A percentile compares a stretch with the other conserved stretches of the same genome.
Evolutionary conservation across 2,888 invertebrate species (phyloP).

Genomic region (Elgonia sp.): DNA sequence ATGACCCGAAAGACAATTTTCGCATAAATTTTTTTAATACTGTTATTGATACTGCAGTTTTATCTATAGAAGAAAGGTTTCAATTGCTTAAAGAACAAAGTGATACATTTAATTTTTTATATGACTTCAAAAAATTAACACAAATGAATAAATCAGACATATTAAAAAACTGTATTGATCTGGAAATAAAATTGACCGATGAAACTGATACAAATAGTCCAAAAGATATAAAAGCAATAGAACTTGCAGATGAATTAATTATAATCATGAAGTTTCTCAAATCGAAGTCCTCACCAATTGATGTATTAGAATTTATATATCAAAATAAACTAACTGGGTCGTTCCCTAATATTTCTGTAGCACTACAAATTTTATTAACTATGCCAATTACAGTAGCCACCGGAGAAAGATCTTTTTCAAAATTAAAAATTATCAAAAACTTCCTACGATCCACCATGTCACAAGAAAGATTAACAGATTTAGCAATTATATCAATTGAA

Average conservation of each 20-base stretch:
- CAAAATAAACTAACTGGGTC: no score
- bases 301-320: no score
- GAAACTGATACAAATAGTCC: neutral
- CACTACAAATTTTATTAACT: no score
- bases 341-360: no score
- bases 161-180: neutral
- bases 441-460: no score
- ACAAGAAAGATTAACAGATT: no score
- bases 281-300: no score
- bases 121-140: neutral
- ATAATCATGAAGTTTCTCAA: no score
- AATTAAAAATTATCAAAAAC: no score
- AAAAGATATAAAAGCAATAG: neutral
- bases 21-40: neutral
- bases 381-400: no score
- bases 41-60: neutral
- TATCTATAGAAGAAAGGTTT: neutral
- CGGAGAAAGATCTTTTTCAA: no score
- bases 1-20: neutral
- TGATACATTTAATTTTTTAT: neutral
- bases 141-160: neutral
- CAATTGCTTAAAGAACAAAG: neutral
- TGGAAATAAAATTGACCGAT: neutral
- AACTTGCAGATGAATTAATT: neutral
- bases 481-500: no score